Conservation (phyloP, 92 coral and sea anemone genomes). For the Phenganax marumi region DNA sequence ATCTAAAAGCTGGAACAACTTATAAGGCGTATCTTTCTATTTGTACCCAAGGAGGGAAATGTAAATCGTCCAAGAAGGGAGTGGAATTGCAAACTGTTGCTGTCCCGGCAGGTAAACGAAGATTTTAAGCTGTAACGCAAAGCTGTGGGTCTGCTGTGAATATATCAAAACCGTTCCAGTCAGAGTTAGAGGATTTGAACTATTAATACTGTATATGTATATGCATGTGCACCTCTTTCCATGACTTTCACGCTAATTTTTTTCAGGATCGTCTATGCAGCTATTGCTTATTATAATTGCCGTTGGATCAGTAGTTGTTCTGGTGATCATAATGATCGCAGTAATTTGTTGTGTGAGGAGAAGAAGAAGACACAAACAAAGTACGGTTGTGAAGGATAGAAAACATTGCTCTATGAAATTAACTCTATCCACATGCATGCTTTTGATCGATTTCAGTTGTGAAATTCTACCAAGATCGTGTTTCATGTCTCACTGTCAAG, state of each 20-base stretch:
- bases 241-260: neutral
- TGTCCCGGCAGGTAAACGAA: neutral
- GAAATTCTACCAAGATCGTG: too few relatives aligned
- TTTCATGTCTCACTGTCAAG: too few relatives aligned
- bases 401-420: too few relatives aligned
- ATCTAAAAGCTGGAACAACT: conserved; percentile 2
- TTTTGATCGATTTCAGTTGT: too few relatives aligned
- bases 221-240: too few relatives aligned
- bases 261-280: conserved; percentile 12
- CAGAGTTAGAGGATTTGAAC: neutral
- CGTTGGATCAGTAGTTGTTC: conserved; percentile 21
- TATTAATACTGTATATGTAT: too few relatives aligned
- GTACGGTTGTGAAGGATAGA: neutral
- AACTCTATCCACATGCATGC: too few relatives aligned
- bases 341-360: conserved; percentile 23
- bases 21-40: conserved; percentile 21
- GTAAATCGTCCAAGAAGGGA: neutral
- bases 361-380: conserved; percentile 27
- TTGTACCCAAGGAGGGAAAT: conserved; percentile 14
- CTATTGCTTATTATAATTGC: conserved; percentile 16
- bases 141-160: too few relatives aligned
- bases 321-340: conserved; percentile 15
- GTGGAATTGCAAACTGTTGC: conserved; percentile 16
- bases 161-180: too few relatives aligned
- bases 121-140: neutral